These are phyloP conservation scores for Periphyllus acericola DNA, from an alignment of 2,888 invertebrate species.

Conservation along the genomic window DNA sequence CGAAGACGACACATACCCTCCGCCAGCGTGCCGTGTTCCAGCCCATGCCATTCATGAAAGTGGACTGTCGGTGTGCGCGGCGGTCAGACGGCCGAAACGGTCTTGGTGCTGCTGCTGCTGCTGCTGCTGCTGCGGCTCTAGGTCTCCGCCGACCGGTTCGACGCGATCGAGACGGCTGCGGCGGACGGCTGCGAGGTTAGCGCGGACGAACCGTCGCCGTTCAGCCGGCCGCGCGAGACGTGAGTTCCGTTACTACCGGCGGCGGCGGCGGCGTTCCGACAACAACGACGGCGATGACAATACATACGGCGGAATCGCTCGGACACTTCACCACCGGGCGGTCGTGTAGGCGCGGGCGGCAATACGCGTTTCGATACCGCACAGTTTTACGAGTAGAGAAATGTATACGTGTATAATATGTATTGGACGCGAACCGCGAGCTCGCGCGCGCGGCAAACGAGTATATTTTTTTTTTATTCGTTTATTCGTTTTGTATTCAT, in stretches of 20 bases:
- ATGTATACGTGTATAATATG: too few relatives aligned
- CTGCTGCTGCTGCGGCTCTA: background rate
- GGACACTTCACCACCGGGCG: background rate
- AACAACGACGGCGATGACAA: background rate
- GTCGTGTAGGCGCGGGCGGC: too few relatives aligned
- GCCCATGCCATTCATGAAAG: conserved; percentile 60
- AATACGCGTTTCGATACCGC: too few relatives aligned
- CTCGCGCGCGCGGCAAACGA: too few relatives aligned
- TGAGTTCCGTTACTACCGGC: background rate
- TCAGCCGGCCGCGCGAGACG: background rate
- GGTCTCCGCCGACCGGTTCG: background rate
- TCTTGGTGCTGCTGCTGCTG: background rate
- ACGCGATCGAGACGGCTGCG: background rate
- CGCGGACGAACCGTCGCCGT: too few relatives aligned
- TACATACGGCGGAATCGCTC: background rate
- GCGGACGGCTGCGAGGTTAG: background rate
- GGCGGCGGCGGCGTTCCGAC: background rate
- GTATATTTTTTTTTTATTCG: too few relatives aligned
- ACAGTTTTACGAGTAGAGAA: too few relatives aligned
- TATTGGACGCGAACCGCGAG: too few relatives aligned
- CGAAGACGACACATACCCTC: conserved; percentile 22
- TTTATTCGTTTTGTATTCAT: too few relatives aligned
- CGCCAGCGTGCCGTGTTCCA: conserved; percentile 60
- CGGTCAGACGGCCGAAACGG: background rate
- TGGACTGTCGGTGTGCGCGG: conserved; percentile 16